Evolutionary conservation across 2,797 vertebrate species (phyloP).

Genomic region (Helostoma temminkii): DNA sequence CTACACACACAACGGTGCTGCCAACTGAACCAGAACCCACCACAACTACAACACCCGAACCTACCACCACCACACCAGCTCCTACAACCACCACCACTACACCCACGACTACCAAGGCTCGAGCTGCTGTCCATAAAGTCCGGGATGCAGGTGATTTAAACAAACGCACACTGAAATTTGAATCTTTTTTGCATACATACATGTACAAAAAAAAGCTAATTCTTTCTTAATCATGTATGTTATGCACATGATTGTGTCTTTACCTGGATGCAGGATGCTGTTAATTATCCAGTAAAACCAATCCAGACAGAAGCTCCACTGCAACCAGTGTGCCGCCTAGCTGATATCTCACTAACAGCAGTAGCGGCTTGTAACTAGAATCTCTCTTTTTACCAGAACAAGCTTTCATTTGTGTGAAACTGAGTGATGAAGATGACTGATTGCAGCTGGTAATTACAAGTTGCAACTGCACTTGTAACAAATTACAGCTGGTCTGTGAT

Average conservation of each 20-base stretch:
- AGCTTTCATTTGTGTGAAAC: conserved; percentile 57
- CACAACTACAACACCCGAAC: conserved; percentile 54
- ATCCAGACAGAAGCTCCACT: conserved; percentile 45
- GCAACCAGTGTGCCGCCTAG: conserved; percentile 16
- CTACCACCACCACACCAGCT: conserved; percentile 54
- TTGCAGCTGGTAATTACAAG: conserved; percentile 55
- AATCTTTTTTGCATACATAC: conserved; percentile 10
- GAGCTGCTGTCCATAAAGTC: conserved; percentile 81
- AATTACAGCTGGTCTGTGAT: conserved; percentile 50
- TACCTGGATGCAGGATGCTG: conserved; percentile 40
- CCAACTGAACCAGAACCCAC: conserved; percentile 74
- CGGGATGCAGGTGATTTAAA: conserved; percentile 87
- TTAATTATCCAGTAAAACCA: conserved; percentile 46
- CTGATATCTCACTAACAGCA: conserved; percentile 45
- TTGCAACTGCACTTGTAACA: conserved; percentile 53
- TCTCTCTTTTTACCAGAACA: conserved; percentile 39
- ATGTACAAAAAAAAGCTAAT: conserved; percentile 14
- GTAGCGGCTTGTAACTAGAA: conserved; percentile 36
- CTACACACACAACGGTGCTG: conserved; percentile 44
- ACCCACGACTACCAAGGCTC: conserved; percentile 76
- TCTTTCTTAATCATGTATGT: conserved; percentile 32
- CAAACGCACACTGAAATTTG: neutral
- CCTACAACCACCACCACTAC: conserved; percentile 64
- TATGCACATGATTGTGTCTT: conserved; percentile 54
- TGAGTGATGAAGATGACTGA: conserved; percentile 54